These are phyloP conservation scores for Penaeus chinensis DNA, from an alignment of 1,140 invertebrate species.

Conservation along the genomic window DNA sequence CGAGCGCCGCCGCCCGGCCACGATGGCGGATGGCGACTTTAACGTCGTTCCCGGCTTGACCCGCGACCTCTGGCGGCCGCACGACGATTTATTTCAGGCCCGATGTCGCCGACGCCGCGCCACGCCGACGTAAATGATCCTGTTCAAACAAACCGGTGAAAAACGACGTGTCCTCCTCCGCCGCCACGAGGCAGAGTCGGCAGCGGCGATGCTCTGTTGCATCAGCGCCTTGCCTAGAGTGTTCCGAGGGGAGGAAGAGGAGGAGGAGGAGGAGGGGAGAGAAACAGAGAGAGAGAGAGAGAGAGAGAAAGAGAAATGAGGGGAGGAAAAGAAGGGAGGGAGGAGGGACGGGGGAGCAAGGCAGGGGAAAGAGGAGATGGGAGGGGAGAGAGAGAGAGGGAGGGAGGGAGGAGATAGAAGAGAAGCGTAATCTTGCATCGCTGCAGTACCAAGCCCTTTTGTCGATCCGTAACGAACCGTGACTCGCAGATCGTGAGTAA, in stretches of 20 bases:
- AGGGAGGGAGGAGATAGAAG: neutral
- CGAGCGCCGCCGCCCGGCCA: neutral
- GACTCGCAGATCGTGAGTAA: slow-evolving; percentile 13
- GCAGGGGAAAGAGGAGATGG: neutral
- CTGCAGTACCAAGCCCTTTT: neutral
- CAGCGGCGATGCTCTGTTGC: neutral
- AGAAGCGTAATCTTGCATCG: neutral
- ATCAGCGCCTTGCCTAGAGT: slow-evolving; percentile 9
- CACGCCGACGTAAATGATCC: slow-evolving; percentile 34
- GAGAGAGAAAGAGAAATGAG: neutral
- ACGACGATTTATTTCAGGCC: slow-evolving; percentile 8
- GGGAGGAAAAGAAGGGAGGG: neutral
- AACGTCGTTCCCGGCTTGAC: slow-evolving; percentile 6
- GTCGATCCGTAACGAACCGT: slow-evolving; percentile 22
- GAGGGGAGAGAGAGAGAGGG: neutral
- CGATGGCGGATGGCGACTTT: slow-evolving; percentile 42
- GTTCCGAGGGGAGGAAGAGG: slow-evolving; percentile 8
- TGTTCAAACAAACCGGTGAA: slow-evolving; percentile 16
- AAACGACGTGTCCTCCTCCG: neutral
- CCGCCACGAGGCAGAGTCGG: slow-evolving; percentile 1
- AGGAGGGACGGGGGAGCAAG: neutral
- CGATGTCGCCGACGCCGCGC: slow-evolving; percentile 22
- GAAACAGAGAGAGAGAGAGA: neutral
- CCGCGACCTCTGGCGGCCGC: neutral
- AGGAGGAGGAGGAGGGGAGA: neutral